A percentile compares a stretch with the other conserved stretches of the same genome.
Conservation (phyloP, 2,888 invertebrate genomes). For the Drymonia ruficornis region DNA sequence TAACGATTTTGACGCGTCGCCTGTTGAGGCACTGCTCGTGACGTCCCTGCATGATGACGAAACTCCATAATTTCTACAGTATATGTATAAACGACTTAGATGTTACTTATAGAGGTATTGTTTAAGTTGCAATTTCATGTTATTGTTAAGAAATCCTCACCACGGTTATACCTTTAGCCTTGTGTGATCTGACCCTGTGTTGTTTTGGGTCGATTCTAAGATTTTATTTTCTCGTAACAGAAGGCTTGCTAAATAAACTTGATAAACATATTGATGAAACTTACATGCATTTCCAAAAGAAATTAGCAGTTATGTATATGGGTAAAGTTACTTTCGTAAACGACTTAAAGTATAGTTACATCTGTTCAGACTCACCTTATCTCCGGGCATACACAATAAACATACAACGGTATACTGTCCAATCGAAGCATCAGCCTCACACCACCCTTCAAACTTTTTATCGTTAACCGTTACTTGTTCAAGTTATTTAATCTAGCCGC, state of each 20-base stretch:
- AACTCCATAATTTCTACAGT: not conserved
- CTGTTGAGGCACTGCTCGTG: not conserved
- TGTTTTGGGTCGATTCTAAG: too few species aligned
- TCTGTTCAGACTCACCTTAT: not conserved
- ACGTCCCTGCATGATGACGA: not conserved
- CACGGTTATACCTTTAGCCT: too few species aligned
- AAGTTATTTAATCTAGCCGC: conserved; percentile 28
- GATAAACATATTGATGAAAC: too few species aligned
- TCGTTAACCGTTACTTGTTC: conserved; percentile 11
- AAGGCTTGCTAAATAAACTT: too few species aligned
- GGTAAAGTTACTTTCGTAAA: too few species aligned
- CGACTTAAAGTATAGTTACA: too few species aligned
- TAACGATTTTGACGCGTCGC: not conserved
- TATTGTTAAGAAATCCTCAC: too few species aligned
- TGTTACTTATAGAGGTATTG: not conserved
- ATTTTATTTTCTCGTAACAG: too few species aligned
- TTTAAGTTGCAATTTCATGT: too few species aligned
- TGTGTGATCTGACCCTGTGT: too few species aligned
- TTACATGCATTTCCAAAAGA: too few species aligned
- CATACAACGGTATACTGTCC: conserved; percentile 17
- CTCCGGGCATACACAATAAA: conserved; percentile 19
- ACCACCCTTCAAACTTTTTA: conserved; percentile 21
- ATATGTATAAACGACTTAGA: not conserved
- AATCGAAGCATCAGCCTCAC: conserved; percentile 9
- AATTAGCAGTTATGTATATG: too few species aligned